phyloP scores from a whole-genome alignment of 1,140 invertebrate genomes.

The Caerostris extrusa region DNA sequence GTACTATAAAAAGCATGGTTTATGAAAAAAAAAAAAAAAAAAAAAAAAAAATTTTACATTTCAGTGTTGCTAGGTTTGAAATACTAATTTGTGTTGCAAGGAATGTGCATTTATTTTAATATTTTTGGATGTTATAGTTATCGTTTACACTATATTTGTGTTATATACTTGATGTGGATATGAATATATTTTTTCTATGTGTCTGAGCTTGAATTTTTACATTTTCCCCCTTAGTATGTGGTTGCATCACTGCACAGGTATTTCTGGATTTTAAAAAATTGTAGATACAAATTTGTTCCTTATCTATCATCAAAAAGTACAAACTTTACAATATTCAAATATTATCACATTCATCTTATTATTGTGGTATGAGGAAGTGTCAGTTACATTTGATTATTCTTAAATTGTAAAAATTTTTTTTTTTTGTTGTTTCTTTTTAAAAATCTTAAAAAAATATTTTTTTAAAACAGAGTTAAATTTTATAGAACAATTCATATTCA shows the following conservation, averaged over 20 bases:
- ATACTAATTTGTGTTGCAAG: too few species aligned
- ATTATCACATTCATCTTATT: slow-evolving; percentile 16
- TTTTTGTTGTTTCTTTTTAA: too few species aligned
- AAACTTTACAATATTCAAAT: not conserved
- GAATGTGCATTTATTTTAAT: too few species aligned
- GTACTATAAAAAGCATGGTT: not conserved
- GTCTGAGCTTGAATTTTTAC: not conserved
- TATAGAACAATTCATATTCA: too few species aligned
- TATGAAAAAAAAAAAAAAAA: not conserved
- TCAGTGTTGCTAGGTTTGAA: not conserved
- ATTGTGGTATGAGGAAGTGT: slow-evolving; percentile 8
- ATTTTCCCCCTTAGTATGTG: not conserved
- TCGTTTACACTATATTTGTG: too few species aligned
- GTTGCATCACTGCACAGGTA: slow-evolving; percentile 30
- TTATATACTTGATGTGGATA: not conserved
- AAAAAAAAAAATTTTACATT: not conserved
- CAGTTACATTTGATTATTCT: not conserved
- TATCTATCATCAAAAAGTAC: slow-evolving; percentile 11
- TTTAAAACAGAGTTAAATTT: too few species aligned
- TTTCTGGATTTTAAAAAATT: slow-evolving; percentile 4
- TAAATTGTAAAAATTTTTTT: too few species aligned
- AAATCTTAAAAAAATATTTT: too few species aligned
- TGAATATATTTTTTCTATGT: not conserved
- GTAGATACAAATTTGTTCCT: not conserved
- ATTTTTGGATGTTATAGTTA: too few species aligned